These are phyloP conservation scores for Drosophila tanythrix DNA, from an alignment of 2,888 invertebrate genomes.

Conservation along the genomic window DNA sequence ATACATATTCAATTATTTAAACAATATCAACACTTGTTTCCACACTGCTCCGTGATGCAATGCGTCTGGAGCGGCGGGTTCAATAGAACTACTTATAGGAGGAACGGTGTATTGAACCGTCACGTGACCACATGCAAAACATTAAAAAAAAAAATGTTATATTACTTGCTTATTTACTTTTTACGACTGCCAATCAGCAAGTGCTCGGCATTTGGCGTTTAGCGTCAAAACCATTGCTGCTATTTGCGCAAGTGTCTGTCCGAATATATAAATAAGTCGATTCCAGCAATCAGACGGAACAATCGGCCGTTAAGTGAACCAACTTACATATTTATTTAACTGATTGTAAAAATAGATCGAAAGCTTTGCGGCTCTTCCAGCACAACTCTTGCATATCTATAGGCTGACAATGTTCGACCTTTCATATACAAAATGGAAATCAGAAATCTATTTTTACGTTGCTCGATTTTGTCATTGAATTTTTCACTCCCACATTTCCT, in stretches of 20 bases:
- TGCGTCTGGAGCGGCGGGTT: background rate
- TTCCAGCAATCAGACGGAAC: conserved; percentile 42
- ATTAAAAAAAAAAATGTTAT: conserved; percentile 14
- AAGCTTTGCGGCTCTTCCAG: background rate
- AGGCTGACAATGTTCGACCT: conserved; percentile 26
- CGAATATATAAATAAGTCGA: conserved; percentile 47
- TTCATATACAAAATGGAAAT: conserved; percentile 14
- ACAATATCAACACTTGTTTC: background rate
- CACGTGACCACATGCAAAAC: conserved; percentile 39
- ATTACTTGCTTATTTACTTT: conserved; percentile 37
- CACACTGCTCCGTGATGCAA: conserved; percentile 18
- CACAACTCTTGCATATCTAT: conserved; percentile 39
- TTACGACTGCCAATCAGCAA: conserved; percentile 38
- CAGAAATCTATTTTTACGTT: background rate
- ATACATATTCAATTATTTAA: background rate
- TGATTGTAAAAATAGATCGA: conserved; percentile 39
- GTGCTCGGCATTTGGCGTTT: conserved; percentile 47
- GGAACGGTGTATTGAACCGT: conserved; percentile 50
- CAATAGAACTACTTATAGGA: conserved; percentile 5
- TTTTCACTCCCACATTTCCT: background rate
- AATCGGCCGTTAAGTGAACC: conserved; percentile 49
- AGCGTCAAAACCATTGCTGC: conserved; percentile 46
- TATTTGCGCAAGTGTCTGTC: conserved; percentile 62
- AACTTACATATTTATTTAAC: conserved; percentile 44
- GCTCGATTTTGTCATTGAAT: background rate